These are phyloP conservation scores for Pantala flavescens DNA, from an alignment of 1,140 invertebrate genomes.

Conservation along the genomic window DNA sequence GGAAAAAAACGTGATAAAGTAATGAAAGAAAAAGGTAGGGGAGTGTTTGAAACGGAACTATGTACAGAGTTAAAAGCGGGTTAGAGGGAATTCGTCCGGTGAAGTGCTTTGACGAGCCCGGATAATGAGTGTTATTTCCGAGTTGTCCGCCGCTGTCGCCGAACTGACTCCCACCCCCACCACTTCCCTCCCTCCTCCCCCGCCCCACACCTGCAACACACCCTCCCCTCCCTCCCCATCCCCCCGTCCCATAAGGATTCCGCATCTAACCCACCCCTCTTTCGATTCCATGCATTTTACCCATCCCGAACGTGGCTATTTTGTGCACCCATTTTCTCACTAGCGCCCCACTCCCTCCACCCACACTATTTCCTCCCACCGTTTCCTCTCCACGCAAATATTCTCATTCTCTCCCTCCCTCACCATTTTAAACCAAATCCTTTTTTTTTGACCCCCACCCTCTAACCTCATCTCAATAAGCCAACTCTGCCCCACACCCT, in stretches of 20 bases:
- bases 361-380: background rate
- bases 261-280: background rate
- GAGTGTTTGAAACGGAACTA: conserved; percentile 9
- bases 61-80: conserved; percentile 4
- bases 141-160: conserved; percentile 5
- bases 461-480: background rate
- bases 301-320: background rate
- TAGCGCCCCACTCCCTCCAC: background rate
- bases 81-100: conserved; percentile 4
- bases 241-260: background rate
- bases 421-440: background rate
- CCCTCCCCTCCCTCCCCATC: background rate
- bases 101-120: background rate
- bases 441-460: background rate
- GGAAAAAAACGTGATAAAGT: background rate
- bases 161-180: background rate
- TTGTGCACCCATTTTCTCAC: background rate
- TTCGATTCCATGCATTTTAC: background rate
- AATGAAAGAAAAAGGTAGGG: background rate
- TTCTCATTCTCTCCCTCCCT: background rate
- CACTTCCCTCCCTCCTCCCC: background rate
- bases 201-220: background rate
- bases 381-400: background rate
- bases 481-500: background rate
- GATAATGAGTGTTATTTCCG: conserved; percentile 6